Percentiles rank a stretch among this genome's conserved stretches.
Conservation (phyloP, 2,113 vertebrate species). For the Craseonycteris thonglongyai region DNA sequence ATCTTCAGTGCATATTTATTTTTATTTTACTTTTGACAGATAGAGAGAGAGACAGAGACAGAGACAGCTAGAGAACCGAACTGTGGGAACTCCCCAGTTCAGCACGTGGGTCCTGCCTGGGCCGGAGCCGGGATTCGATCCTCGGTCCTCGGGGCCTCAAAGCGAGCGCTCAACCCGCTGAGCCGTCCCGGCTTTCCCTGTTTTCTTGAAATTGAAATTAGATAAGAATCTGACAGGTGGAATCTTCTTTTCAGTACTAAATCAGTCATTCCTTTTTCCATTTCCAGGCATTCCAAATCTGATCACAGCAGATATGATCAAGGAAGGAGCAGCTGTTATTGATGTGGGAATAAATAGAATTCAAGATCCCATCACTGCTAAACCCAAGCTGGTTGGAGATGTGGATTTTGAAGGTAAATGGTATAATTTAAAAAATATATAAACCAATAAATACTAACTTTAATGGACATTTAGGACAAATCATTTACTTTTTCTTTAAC, state of each 20-base stretch:
- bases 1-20: no score
- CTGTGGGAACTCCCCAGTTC: no score
- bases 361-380: conserved; percentile 89
- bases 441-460: neutral
- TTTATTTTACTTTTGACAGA: no score
- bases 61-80: no score
- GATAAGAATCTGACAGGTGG: neutral
- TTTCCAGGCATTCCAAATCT: conserved; percentile 94
- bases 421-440: neutral
- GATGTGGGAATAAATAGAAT: conserved; percentile 96
- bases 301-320: conserved; percentile 98
- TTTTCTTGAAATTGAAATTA: neutral
- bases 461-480: neutral
- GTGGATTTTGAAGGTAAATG: conserved; percentile 96
- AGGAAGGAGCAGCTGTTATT: conserved; percentile 93
- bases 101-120: no score
- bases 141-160: no score
- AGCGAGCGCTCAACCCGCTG: no score
- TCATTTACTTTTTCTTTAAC: neutral
- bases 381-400: conserved; percentile 90
- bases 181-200: no score
- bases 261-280: neutral
- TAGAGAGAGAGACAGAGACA: no score
- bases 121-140: no score
- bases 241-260: neutral